phyloP scores from a whole-genome alignment of 2,113 vertebrate genomes.

The Cyrtonyx montezumae region DNA sequence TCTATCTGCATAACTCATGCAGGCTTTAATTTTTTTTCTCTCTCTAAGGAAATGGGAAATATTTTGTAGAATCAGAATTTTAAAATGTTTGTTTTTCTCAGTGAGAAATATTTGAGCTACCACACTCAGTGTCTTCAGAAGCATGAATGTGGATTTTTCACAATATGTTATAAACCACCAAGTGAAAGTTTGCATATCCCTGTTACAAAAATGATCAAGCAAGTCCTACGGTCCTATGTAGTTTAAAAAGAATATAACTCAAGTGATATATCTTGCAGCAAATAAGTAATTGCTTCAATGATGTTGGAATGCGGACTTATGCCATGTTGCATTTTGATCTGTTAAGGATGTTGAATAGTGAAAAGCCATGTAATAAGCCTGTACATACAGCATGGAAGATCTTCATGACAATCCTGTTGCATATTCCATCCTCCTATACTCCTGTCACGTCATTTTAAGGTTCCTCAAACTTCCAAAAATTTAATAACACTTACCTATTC shows the following conservation, averaged over 20 bases:
- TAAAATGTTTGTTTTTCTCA: background rate
- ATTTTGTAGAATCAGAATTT: background rate
- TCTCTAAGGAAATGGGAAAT: background rate
- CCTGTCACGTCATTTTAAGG: accelerated
- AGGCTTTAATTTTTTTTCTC: background rate
- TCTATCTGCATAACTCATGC: background rate
- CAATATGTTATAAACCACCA: background rate
- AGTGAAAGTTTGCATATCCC: background rate
- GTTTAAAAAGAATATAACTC: background rate
- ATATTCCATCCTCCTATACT: background rate
- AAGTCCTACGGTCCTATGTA: background rate
- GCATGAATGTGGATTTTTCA: background rate
- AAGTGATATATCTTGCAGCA: background rate
- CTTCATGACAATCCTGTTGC: accelerated
- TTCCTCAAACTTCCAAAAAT: background rate
- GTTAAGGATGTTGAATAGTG: background rate
- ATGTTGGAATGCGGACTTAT: background rate
- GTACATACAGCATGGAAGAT: background rate
- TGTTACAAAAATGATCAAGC: background rate
- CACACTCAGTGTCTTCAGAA: background rate
- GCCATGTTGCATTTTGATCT: background rate
- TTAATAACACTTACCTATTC: background rate
- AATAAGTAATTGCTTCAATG: background rate
- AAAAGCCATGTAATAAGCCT: background rate
- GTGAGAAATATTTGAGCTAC: background rate